Base-by-base conservation (phyloP, 2,113 vertebrate species). In the Crotalus viridis region DNA sequence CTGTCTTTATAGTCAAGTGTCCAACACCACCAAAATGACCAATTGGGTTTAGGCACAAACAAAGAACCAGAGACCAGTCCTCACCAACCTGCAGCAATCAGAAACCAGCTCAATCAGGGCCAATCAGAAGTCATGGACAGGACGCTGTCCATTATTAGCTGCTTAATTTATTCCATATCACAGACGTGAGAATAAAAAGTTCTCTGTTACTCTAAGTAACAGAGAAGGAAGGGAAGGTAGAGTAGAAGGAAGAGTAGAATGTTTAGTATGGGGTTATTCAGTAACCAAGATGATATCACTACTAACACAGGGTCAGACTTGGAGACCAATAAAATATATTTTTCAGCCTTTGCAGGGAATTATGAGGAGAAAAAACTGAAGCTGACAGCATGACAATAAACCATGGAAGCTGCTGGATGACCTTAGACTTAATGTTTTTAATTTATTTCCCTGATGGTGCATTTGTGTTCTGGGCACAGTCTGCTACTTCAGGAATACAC, bases 301-400 rank as follows among this genome's bases (percentile, higher is more conserved):
- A 7, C 33, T 81, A 28, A 55, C 17, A 48, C 10, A 17, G 4
- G 22, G 55, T 43, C 86, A 28, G n/a, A 64, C 1, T 2, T 24
- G n/a, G 13, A 90, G 0, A 33, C 52, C 57, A 86, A 10, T 43
- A 89, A 90, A 0, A 0, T 0, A 85, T 86, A 90, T 26, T 2
- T 57, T 28, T 52, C 46, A 24, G 0, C 3, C 89, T 19, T 0
- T 9, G 28, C 0, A 10, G 28, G 0, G 0, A 21, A 87, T 46
- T 43, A 54, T 4, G 1, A 57, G 2, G 19, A 28, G 88, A 39
- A 74, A 39, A 85, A 55, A 0, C 90, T 9, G 89, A 28, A 85
- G 28, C 2, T 0, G 0, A 59, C 6, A 0, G 57, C 85, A 13
- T 13, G 9, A 85, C 19, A 69, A 10, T 21, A 55, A 13, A 90